These are phyloP conservation scores for Microctonus brassicae DNA, from an alignment of 2,888 invertebrate genomes.

Conservation along the genomic window DNA sequence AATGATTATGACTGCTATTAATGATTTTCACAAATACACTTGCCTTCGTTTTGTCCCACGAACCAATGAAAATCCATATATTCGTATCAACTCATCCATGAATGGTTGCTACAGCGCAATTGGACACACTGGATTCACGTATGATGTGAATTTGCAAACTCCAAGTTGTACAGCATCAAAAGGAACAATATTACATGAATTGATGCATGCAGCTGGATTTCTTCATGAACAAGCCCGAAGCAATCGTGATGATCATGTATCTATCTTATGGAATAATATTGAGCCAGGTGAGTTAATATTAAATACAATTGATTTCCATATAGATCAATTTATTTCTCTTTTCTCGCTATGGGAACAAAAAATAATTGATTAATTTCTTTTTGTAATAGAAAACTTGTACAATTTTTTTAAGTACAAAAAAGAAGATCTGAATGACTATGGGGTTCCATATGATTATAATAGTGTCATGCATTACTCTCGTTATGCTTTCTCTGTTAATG, in stretches of 20 bases:
- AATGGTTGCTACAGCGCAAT: conserved; percentile 89
- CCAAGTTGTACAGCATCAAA: conserved; percentile 81
- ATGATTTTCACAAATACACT: conserved; percentile 81
- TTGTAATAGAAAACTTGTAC: no score
- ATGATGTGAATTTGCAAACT: conserved; percentile 81
- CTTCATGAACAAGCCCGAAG: conserved; percentile 86
- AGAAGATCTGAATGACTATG: no score
- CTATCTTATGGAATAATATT: conserved; percentile 79
- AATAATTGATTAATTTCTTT: no score
- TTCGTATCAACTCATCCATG: conserved; percentile 76
- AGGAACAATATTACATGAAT: conserved; percentile 84
- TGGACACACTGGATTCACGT: conserved; percentile 78
- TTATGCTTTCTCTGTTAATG: background rate
- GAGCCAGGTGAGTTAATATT: conserved; percentile 70
- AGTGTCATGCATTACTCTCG: background rate
- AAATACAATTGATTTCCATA: background rate
- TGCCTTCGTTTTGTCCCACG: conserved; percentile 81
- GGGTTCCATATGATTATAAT: background rate
- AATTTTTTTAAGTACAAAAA: no score
- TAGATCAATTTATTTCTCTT: no score
- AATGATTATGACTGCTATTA: conserved; percentile 79
- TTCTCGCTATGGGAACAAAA: no score
- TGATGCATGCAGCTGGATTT: conserved; percentile 85
- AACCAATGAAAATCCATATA: conserved; percentile 74
- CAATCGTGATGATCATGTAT: conserved; percentile 80